Conservation (phyloP, 2,113 vertebrate species). For the Platysteira castanea region DNA sequence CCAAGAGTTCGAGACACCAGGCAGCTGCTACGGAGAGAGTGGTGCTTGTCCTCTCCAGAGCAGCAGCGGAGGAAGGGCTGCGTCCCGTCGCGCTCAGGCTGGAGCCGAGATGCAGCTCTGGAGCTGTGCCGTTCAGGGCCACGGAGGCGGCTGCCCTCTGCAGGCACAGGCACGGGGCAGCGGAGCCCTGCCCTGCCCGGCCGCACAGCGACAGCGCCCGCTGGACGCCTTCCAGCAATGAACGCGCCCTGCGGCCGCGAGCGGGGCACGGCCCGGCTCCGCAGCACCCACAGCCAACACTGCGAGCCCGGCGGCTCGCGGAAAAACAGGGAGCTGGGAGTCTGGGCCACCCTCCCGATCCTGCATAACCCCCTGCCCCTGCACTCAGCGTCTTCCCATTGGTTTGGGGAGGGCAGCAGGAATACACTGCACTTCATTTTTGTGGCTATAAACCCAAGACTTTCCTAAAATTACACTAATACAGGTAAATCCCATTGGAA, state of each 20-base stretch:
- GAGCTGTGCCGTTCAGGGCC: background rate
- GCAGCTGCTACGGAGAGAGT: background rate
- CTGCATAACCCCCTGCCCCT: background rate
- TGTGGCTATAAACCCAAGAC: background rate
- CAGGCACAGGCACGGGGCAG: background rate
- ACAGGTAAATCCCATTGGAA: background rate
- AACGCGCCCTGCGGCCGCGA: background rate
- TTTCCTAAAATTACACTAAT: background rate
- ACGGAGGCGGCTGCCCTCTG: background rate
- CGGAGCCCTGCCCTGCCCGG: rapidly evolving
- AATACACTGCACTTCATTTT: background rate
- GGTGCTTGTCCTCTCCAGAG: rapidly evolving
- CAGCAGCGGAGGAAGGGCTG: background rate
- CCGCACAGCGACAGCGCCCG: rapidly evolving
- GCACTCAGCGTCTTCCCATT: background rate
- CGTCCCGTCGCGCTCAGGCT: rapidly evolving
- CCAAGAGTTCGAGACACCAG: rapidly evolving
- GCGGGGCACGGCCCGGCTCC: background rate
- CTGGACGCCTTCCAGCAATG: background rate
- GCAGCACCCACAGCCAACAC: background rate
- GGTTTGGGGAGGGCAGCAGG: background rate
- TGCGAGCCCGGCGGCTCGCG: rapidly evolving
- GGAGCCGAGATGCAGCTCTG: rapidly evolving
- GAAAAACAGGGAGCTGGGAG: background rate
- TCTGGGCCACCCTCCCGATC: rapidly evolving